A percentile compares a stretch with the other conserved stretches of the same genome.
Conservation (phyloP, 2,888 invertebrate species). For the Lithophane ornitopus region DNA sequence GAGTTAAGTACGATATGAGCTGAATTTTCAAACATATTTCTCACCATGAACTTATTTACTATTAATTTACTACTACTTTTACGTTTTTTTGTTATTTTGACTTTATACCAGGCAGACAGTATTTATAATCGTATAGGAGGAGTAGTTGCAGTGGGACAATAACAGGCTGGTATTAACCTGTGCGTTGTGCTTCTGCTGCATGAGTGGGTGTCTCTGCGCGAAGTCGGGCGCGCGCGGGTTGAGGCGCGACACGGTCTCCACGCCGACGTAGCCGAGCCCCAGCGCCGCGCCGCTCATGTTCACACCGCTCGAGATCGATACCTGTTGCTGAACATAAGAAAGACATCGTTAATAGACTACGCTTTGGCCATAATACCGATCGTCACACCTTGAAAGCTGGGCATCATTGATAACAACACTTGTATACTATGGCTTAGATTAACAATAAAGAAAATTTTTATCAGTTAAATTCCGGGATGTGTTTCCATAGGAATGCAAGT, state of each 20-base stretch:
- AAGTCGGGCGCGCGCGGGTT: slow-evolving; percentile 89
- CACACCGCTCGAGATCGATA: slow-evolving; percentile 77
- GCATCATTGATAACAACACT: background rate
- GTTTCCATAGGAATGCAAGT: background rate
- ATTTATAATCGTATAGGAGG: background rate
- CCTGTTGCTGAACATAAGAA: slow-evolving; percentile 70
- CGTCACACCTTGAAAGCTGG: background rate
- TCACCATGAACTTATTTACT: no score
- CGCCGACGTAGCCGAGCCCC: slow-evolving; percentile 77
- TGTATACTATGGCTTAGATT: background rate
- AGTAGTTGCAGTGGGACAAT: no score
- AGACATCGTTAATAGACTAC: background rate
- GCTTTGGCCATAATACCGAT: background rate
- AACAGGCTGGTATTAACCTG: slow-evolving; percentile 66
- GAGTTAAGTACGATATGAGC: no score
- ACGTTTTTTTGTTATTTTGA: no score
- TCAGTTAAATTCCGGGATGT: background rate
- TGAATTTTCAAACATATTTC: no score
- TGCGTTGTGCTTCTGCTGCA: slow-evolving; percentile 80
- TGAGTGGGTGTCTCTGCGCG: slow-evolving; percentile 84
- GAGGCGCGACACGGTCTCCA: slow-evolving; percentile 85
- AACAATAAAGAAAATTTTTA: background rate
- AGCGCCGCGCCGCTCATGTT: slow-evolving; percentile 61
- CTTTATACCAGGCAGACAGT: no score
- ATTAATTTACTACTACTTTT: no score